phyloP scores from a whole-genome alignment of 1,140 invertebrate genomes.

The Onthophagus taurus region DNA sequence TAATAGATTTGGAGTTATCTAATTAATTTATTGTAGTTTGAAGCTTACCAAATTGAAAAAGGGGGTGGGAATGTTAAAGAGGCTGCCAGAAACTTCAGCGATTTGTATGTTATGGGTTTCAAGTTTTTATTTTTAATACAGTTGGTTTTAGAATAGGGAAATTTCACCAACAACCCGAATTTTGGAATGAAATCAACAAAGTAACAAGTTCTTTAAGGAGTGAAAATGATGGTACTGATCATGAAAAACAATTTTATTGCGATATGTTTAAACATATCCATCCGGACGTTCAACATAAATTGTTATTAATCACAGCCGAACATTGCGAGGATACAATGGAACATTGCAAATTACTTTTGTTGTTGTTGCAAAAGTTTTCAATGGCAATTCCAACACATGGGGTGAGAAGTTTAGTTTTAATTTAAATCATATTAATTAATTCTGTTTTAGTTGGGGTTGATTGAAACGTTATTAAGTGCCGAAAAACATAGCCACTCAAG shows the following conservation, averaged over 20 bases:
- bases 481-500: conserved; percentile 60
- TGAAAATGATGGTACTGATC: conserved; percentile 43
- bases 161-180: conserved; percentile 43
- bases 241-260: conserved; percentile 44
- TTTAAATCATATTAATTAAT: conserved; percentile 16
- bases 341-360: conserved; percentile 67
- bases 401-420: conserved; percentile 41
- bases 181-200: conserved; percentile 72
- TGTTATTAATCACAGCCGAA: conserved; percentile 72
- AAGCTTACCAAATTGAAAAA: conserved; percentile 75
- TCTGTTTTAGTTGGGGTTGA: conserved; percentile 47
- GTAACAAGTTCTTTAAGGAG: conserved; percentile 64
- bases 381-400: conserved; percentile 66
- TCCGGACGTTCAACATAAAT: conserved; percentile 60
- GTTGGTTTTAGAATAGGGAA: conserved; percentile 33
- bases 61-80: conserved; percentile 66
- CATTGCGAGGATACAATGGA: conserved; percentile 80
- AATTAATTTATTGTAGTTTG: conserved; percentile 46
- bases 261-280: conserved; percentile 41
- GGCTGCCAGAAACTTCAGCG: conserved; percentile 73
- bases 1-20: conserved; percentile 2
- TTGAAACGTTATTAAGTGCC: conserved; percentile 65
- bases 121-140: conserved; percentile 6
- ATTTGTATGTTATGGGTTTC: conserved; percentile 35
- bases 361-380: conserved; percentile 72